A percentile compares a stretch with the other conserved stretches of the same genome.
Evolutionary conservation across 1,140 invertebrate species (phyloP).

Genomic region (Stegodyphus mimosarum): DNA sequence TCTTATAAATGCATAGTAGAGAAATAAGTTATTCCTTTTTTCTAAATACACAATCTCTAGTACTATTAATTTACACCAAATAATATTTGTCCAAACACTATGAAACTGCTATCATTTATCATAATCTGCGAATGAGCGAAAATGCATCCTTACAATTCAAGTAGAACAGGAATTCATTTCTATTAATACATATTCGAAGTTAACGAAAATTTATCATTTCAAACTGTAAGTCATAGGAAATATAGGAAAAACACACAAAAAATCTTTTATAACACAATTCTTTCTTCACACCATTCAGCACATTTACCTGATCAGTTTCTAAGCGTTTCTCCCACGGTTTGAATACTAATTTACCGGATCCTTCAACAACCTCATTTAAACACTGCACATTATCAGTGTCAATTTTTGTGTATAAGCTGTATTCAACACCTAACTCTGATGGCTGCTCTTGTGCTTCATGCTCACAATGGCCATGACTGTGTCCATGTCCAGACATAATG

Average conservation of each 20-base stretch:
- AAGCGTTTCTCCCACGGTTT: slow-evolving; percentile 91
- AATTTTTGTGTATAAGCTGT: slow-evolving; percentile 90
- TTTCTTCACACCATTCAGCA: neutral
- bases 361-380: slow-evolving; percentile 87
- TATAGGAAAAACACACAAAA: neutral
- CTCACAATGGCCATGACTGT: slow-evolving; percentile 69
- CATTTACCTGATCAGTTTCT: slow-evolving; percentile 77
- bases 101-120: too few species aligned
- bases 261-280: neutral
- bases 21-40: too few species aligned
- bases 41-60: too few species aligned
- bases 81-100: too few species aligned
- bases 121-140: too few species aligned
- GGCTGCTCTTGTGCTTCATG: slow-evolving; percentile 74
- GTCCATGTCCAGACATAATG: slow-evolving; percentile 53
- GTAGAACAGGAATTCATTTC: too few species aligned
- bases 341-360: slow-evolving; percentile 87
- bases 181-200: too few species aligned
- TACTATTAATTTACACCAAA: too few species aligned
- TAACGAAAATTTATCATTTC: too few species aligned
- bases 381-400: slow-evolving; percentile 89
- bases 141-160: too few species aligned
- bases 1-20: too few species aligned
- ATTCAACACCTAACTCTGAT: slow-evolving; percentile 83
- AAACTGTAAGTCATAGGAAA: neutral